Evolutionary conservation across 2,797 vertebrate genomes (phyloP), one percentile per base, ranked within the genome.

Genomic region (Galago senegalensis): DNA sequence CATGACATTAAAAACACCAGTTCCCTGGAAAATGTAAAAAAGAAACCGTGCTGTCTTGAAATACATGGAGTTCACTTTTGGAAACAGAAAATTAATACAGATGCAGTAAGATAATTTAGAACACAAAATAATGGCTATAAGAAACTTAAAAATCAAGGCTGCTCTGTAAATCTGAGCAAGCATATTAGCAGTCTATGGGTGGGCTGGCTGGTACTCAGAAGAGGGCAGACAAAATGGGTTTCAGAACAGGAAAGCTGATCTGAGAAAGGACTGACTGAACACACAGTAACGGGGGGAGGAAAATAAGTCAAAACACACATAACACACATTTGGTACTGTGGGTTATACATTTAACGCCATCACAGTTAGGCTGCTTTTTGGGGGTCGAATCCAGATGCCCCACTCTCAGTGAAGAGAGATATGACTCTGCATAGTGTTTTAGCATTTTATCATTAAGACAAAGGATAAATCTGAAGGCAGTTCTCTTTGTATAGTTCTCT

Each of bases 1-100:
- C 93, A 97, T 98, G 97, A 98, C 97, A 97, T 96, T 97, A 97
- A 98, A 98, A 98, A 97, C 95, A 97, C 97, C 97, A 98, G 97
- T 97, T 97, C 97, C 96, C 97, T 97, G 97, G 97, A 97, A 98
- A 98, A 97, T 97, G 96, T 96, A 95, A 96, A 96, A 98, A 96
- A 97, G 97, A 97, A 97, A 96, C 92, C 20, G 43, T 97, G 91
- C 96, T 97, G 97, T 93, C 96, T 97, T 97, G 94, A 97, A 98
- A 97, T 98, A 95, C 97, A 97, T 77, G 91, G 96, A 97, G 95
- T 91, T 97, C 94, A 96, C 97, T 97, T 97, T 97, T 95, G 94
- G 96, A 97, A 97, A 97, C 75, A 97, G 95, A 97, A 97, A 97
- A 97, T 96, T 98, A 97, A 97, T 98, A 97, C 96, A 96, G 96